Conservation (phyloP, 2,888 invertebrate species). For the Tenthredo distinguenda region DNA sequence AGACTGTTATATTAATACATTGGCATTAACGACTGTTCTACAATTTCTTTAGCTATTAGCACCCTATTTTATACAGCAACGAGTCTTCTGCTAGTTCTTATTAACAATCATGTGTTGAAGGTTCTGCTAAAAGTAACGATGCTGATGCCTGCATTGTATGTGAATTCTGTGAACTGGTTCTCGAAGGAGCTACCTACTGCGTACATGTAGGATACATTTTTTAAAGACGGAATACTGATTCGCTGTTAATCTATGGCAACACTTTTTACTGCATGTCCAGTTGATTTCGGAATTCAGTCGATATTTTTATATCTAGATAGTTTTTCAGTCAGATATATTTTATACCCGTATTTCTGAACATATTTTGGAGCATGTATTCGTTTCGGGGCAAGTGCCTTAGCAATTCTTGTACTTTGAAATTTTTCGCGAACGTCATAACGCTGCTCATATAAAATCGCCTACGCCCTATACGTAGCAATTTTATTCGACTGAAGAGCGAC, state of each 20-base stretch:
- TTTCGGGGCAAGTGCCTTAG: background rate
- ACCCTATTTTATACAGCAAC: background rate
- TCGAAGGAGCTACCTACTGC: background rate
- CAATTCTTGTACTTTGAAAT: background rate
- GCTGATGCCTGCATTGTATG: background rate
- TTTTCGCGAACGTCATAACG: background rate
- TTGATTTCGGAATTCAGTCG: background rate
- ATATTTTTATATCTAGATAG: background rate
- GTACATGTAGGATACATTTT: background rate
- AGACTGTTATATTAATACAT: conserved; percentile 7
- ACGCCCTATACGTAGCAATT: background rate
- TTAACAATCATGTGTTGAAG: background rate
- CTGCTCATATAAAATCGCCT: conserved; percentile 18
- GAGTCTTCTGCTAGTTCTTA: background rate
- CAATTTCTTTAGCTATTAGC: conserved; percentile 35
- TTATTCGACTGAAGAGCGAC: background rate
- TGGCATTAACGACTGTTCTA: conserved; percentile 32
- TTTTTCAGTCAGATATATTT: background rate
- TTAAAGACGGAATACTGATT: background rate
- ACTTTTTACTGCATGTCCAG: background rate
- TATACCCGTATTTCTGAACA: background rate
- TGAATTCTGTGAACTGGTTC: conserved; percentile 9
- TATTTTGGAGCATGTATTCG: background rate
- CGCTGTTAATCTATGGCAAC: background rate
- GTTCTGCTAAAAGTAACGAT: background rate